A percentile compares a stretch with the other conserved stretches of the same genome.
Conservation (phyloP, 2,113 vertebrate genomes). For the Cinclus cinclus region DNA sequence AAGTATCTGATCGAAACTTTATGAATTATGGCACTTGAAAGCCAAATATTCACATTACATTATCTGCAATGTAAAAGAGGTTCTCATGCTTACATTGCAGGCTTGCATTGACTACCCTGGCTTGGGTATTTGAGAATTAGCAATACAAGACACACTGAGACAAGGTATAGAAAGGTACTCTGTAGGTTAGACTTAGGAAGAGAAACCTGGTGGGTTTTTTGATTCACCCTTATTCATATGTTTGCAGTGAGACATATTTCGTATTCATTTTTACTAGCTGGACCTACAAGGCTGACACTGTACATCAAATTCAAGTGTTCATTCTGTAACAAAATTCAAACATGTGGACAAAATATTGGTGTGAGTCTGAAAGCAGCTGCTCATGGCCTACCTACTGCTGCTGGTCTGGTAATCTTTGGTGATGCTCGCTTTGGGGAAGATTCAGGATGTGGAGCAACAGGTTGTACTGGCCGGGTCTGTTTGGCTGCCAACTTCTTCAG, state of each 20-base stretch:
- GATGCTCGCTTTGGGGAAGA: conserved; percentile 88
- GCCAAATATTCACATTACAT: not conserved
- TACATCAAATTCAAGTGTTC: not conserved
- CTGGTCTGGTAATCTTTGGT: conserved; percentile 74
- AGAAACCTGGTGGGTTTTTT: not conserved
- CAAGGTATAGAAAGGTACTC: not conserved
- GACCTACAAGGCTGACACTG: not conserved
- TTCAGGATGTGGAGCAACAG: conserved; percentile 91
- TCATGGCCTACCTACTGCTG: conserved; percentile 72
- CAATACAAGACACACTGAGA: not conserved
- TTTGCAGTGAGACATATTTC: not conserved
- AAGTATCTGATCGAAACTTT: not conserved
- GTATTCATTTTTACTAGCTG: not conserved
- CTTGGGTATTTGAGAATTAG: not conserved
- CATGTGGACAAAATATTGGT: not conserved
- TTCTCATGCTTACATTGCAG: not conserved
- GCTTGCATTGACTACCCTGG: not conserved
- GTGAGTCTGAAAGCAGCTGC: not conserved
- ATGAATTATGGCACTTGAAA: not conserved
- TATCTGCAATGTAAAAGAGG: not conserved
- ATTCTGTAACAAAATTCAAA: not conserved
- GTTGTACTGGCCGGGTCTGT: conserved; percentile 91
- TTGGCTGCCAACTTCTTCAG: conserved; percentile 92
- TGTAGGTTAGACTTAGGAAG: not conserved
- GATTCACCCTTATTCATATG: not conserved